Evolutionary conservation across 2,113 vertebrate species (phyloP), one percentile per base, ranked within the genome.

Genomic region (Ictalurus furcatus): DNA sequence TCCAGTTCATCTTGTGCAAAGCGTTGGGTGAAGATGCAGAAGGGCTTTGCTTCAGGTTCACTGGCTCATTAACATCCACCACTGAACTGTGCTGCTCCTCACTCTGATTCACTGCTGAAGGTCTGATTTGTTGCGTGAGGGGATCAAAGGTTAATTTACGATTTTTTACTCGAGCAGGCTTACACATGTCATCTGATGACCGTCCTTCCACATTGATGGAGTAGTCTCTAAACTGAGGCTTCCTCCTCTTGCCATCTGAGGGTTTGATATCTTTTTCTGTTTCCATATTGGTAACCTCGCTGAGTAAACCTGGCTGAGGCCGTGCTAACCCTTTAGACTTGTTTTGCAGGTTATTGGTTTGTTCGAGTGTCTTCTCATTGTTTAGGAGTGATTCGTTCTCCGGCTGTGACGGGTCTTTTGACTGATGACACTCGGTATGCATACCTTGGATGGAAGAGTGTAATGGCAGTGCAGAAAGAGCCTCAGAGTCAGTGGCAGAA

Each of bases 1-100:
- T 98, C 97, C 97, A 97, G 96, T 98, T 97, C 25, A 96, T 97
- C 94, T 98, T 97, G 94, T 98, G 97, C 89, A 98, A 97, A 79
- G 96, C 96, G 93, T 96, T 97, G 92, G 96, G 96, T 91, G 96
- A 94, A 81, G 95, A 92, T 85, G 95, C 92, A 79, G 96, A 94
- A 85, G 94, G 93, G 93, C 95, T 97, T 81, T 94, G 96, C 92
- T 95, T 96, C 52, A 94, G 94, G 23, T 88, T 93, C 91, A 96
- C 94, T 90, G 93, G 93, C 87, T 97, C 96, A 1, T 92, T 89
- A 44, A 94, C 90, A 93, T 71, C 87, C 19, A 40, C 78, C 25
- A 4, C 37, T 2, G 83, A 40, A 58, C 8, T 65, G 54, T 19
- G 88, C 4, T 86, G 87, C 14, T 92, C 96, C 73, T 93, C 95